These are phyloP conservation scores for Tanypteryx hageni DNA, from an alignment of 2,888 invertebrate species.

Conservation along the genomic window DNA sequence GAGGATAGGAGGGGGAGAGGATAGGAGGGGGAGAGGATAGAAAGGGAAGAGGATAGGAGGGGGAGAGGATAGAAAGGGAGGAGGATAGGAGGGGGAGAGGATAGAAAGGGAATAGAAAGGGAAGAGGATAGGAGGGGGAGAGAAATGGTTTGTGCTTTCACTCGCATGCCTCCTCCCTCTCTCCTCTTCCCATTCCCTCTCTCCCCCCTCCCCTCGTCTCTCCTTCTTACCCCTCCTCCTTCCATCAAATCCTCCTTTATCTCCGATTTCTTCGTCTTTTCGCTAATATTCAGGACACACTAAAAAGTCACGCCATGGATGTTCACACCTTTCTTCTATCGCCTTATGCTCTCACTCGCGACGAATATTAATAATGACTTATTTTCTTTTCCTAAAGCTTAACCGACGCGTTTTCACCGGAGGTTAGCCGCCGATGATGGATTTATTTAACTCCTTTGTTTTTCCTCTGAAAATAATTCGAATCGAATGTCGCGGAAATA, in stretches of 20 bases:
- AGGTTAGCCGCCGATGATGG: too few relatives aligned
- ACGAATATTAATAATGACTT: too few relatives aligned
- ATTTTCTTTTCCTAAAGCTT: too few relatives aligned
- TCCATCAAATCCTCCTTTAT: background rate
- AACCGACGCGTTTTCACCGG: too few relatives aligned
- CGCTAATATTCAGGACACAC: too few relatives aligned
- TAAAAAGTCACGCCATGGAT: too few relatives aligned
- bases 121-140: background rate
- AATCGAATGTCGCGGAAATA: too few relatives aligned
- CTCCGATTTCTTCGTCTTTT: too few relatives aligned
- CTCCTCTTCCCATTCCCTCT: background rate
- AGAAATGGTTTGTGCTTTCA: background rate
- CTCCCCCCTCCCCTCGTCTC: background rate
- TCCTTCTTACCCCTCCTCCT: background rate
- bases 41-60: background rate
- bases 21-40: background rate
- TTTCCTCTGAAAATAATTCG: too few relatives aligned
- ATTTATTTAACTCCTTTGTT: too few relatives aligned
- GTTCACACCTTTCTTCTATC: too few relatives aligned
- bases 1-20: background rate
- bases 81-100: background rate
- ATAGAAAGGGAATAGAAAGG: background rate
- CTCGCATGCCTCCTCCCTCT: background rate
- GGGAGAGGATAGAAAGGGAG: background rate
- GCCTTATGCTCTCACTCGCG: too few relatives aligned